These are phyloP conservation scores for Cotesia vestalis DNA, from an alignment of 1,140 invertebrate species.

Conservation along the genomic window DNA sequence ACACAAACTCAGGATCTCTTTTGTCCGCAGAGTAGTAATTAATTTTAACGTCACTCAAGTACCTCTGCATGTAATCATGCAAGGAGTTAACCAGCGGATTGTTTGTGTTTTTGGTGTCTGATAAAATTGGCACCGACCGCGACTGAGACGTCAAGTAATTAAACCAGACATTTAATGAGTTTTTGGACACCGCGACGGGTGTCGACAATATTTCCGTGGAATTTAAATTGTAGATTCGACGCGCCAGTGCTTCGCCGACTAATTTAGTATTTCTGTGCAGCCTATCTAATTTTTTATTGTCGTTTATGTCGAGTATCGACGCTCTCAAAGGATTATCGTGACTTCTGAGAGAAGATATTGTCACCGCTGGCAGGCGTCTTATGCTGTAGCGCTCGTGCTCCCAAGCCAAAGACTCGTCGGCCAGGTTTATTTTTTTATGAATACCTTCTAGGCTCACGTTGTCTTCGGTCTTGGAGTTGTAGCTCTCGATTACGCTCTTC, in stretches of 20 bases:
- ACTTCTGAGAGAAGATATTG: constrained; percentile 81
- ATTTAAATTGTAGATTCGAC: constrained; percentile 85
- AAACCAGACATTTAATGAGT: constrained; percentile 78
- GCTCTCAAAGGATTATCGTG: constrained; percentile 69
- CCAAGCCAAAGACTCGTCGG: constrained; percentile 92
- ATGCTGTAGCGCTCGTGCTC: constrained; percentile 98
- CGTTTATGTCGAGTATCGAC: constrained; percentile 73
- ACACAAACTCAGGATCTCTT: constrained; percentile 91
- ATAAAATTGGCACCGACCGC: constrained; percentile 77
- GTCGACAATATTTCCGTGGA: constrained; percentile 74
- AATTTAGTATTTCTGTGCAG: constrained; percentile 78
- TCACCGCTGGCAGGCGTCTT: constrained; percentile 88
- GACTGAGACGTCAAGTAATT: constrained; percentile 77
- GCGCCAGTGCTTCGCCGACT: constrained; percentile 84
- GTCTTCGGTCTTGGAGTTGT: constrained; percentile 59
- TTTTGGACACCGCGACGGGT: constrained; percentile 75
- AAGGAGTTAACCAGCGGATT: constrained; percentile 73
- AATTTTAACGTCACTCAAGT: constrained; percentile 79
- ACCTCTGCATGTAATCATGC: constrained; percentile 79
- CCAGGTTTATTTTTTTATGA: constrained; percentile 98
- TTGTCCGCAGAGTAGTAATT: constrained; percentile 78
- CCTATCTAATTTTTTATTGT: constrained; percentile 69
- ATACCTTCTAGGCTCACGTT: constrained; percentile 77
- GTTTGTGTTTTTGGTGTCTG: constrained; percentile 65
- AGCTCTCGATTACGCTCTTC: constrained; percentile 61